Evolutionary conservation across 2,113 vertebrate genomes (phyloP).

Genomic region (Ceyx margarethae): DNA sequence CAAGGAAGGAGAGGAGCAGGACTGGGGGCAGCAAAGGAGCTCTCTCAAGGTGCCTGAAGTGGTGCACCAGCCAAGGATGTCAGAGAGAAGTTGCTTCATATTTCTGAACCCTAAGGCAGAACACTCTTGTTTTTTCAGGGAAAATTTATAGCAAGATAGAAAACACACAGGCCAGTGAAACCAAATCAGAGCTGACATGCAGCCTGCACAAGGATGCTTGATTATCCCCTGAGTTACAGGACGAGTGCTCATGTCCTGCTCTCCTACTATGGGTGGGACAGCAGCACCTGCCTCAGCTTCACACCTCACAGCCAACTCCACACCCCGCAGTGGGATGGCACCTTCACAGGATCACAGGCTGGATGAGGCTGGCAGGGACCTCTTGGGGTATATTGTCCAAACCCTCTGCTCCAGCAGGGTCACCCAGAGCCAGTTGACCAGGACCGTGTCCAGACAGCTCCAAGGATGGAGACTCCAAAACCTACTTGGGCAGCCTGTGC

Average conservation of each 20-base stretch:
- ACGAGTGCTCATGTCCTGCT: background rate
- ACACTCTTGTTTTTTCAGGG: background rate
- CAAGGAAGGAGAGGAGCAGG: background rate
- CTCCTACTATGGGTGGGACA: background rate
- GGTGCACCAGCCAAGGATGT: background rate
- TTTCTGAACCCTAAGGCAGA: background rate
- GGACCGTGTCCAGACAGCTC: background rate
- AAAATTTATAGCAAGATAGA: background rate
- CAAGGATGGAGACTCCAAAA: background rate
- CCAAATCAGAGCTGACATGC: background rate
- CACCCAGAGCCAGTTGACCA: background rate
- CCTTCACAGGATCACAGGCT: background rate
- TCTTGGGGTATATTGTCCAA: background rate
- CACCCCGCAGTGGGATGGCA: background rate
- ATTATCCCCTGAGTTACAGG: background rate
- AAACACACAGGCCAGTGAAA: background rate
- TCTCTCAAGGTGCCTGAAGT: background rate
- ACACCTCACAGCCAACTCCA: background rate
- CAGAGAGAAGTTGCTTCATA: background rate
- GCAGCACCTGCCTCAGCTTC: accelerated
- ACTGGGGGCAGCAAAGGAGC: background rate
- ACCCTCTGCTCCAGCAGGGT: background rate
- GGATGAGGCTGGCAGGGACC: background rate
- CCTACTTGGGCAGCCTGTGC: background rate
- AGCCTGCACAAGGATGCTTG: background rate